phyloP scores from a whole-genome alignment of 2,797 vertebrate genomes.

The Lepus townsendii region DNA sequence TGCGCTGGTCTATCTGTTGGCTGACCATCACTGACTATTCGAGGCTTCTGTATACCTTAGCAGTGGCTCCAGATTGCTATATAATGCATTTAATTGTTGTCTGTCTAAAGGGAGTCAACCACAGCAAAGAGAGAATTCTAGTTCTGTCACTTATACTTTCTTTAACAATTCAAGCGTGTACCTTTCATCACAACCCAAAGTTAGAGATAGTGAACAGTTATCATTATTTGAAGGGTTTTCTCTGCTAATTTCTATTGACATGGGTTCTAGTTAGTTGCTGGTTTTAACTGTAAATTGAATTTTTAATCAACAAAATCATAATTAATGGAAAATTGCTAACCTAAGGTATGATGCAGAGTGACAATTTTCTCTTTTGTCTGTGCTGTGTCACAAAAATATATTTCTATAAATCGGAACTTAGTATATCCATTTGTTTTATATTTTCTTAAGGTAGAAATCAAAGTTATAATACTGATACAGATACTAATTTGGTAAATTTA shows the following conservation, averaged over 20 bases:
- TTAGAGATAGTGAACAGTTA: neutral
- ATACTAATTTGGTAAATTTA: constrained; percentile 70
- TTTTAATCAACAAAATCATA: constrained; percentile 44
- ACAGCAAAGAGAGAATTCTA: constrained; percentile 43
- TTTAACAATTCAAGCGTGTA: neutral
- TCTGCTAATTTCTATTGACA: neutral
- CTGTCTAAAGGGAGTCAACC: neutral
- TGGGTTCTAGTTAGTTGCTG: neutral
- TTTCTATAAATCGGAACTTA: neutral
- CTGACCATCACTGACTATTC: neutral
- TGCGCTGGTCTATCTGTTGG: neutral
- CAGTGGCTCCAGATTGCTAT: neutral
- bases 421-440: neutral
- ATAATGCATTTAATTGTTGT: neutral
- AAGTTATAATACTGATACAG: neutral
- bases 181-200: neutral
- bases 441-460: neutral
- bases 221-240: neutral
- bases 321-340: neutral
- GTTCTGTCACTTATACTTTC: neutral
- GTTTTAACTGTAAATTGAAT: neutral
- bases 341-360: neutral
- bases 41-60: neutral
- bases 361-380: neutral
- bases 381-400: neutral